Base-by-base conservation (phyloP, 2,797 vertebrate species). In the Enteromius viviparus region DNA sequence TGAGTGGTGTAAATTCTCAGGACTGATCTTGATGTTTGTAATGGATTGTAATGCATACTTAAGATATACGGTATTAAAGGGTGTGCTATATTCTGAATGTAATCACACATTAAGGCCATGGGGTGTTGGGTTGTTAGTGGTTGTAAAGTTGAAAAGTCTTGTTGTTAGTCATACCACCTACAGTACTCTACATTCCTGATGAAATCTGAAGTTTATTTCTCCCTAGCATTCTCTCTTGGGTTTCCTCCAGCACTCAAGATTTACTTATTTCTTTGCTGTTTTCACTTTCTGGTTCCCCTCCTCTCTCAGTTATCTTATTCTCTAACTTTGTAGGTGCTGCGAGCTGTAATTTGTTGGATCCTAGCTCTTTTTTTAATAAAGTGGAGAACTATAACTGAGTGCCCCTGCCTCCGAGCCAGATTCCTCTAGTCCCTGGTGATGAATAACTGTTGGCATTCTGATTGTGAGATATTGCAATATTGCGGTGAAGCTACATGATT, bases 391-490 rank as follows among this genome's bases (percentile, higher is more conserved):
- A 82, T 91, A 87, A 87, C 84, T 81, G 79, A 88, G 84, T 84
- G 12, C 71, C 47, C 71, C 45, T 85, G 65, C 80, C 84, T 81
- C 19, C 83, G 64, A 81, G 88, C 84, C 82, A 85, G 78, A 82
- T 78, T 58, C n/a, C 12, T 23, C n/a, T 23, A 80, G 45, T 88
- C 4, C 15, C 6, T 37, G 8, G 84, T 90, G 91, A 93, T 86
- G 82, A 91, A 93, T 92, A 87, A 70, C 76, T 66, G 83, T 75
- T 91, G 91, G 89, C 92, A 88, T 87, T 19, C 77, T 88, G 90
- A 91, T 90, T 91, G 91, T 90, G 85, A 78, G 87, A 84, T 92
- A 91, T 93, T 93, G 90, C 92, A 88, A 90, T 90, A n/a, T 42
- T 60, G 45, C 88, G 66, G 78, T 76, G 82, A 87, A 71, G 40